Evolutionary conservation across 2,113 vertebrate species (phyloP), one percentile per base, ranked within the genome.

Genomic region (Gambusia holbrooki): DNA sequence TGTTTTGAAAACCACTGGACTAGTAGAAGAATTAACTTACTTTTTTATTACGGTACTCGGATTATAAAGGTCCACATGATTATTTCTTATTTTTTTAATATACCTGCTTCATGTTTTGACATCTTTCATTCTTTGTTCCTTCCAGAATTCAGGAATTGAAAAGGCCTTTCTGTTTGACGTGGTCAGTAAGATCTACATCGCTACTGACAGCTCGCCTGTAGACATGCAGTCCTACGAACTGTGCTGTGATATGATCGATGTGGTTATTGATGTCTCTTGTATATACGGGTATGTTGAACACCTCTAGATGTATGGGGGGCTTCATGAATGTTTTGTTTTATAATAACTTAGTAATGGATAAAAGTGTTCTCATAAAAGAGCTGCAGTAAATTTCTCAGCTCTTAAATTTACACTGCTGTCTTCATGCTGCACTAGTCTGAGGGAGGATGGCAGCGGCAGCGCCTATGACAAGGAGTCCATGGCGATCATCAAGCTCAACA

Each of bases 161-260:
- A 99, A 99, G 91, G 98, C 98, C 89, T 99, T 99, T 85, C 94
- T 99, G 90, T 99, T 99, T 62, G 98, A 99, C 27, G 98, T 99
- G 84, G 97, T 99, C 95, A 99, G 98, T 94, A 99, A 99, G 95
- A 99, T 99, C 94, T 99, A 99, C 96, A 99, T 99, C 14, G 98
- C 98, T 83, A 99, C 98, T 74, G 98, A 99, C 95, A 99, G 97
- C 86, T 99, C 98, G 14, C 98, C 98, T 14, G 98, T 99, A 80
- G 98, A 99, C 94, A 99, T 99, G 98, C 98, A 99, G 90, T 99
- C 98, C 0, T 99, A 99, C 0, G 98, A 99, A 71, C 90, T 99
- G 87, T 99, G 98, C 93, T 99, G 98, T 74, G 98, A 99, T 88
- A 99, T 99, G 98, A 99, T 99, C 71, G 98, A 99, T 74, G 98